Evolutionary conservation across 2,797 vertebrate genomes (phyloP).

Genomic region (Spizella passerina): DNA sequence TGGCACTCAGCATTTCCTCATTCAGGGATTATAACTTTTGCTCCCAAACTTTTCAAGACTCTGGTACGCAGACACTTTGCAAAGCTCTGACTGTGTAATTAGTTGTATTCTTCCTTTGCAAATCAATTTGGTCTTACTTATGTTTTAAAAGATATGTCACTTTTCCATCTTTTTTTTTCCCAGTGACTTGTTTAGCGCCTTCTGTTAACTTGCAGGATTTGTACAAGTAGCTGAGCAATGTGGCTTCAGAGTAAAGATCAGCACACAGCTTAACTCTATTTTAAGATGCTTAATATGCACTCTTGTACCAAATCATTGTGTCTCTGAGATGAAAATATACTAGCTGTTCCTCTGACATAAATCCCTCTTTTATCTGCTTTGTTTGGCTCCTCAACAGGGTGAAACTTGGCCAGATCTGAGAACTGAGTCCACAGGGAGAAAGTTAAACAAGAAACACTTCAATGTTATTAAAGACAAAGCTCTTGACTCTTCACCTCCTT

Average conservation of each 20-base stretch:
- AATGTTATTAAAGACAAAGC: conserved; percentile 23
- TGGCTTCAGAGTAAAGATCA: not conserved
- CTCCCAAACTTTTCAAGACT: not conserved
- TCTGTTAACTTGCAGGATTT: conserved; percentile 9
- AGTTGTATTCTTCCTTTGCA: not conserved
- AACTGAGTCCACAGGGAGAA: not conserved
- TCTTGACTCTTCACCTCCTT: conserved; percentile 14
- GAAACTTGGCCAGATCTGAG: not conserved
- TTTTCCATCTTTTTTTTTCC: not conserved
- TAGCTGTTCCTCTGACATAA: conserved; percentile 1
- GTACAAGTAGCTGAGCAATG: not conserved
- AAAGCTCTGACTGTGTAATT: not conserved
- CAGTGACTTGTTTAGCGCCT: not conserved
- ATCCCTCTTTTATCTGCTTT: conserved; percentile 18
- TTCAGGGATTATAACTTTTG: not conserved
- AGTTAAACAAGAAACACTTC: conserved; percentile 23
- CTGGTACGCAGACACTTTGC: not conserved
- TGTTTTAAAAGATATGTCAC: not conserved
- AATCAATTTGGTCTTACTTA: not conserved
- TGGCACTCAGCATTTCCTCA: not conserved
- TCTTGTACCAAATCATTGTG: not conserved
- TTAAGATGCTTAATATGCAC: conserved; percentile 12
- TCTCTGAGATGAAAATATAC: not conserved
- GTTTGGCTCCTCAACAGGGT: not conserved
- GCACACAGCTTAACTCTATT: not conserved